Evolutionary conservation across 2,888 invertebrate genomes (phyloP).

Genomic region (Halictus ligatus): DNA sequence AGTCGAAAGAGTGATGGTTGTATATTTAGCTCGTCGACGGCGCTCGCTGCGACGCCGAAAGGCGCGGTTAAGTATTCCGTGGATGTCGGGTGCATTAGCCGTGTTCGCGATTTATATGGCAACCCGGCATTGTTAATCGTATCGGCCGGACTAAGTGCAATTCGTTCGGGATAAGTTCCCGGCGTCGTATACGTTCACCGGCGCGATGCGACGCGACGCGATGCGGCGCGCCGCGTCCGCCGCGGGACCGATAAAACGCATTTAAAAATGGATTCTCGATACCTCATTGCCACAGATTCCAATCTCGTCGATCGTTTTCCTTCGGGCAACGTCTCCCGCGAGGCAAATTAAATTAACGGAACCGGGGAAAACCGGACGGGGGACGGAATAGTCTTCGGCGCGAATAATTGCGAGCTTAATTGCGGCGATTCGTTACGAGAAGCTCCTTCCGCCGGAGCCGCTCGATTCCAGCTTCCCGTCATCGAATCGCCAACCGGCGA

Average conservation of each 20-base stretch:
- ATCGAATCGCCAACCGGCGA: constrained; percentile 52
- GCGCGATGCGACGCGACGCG: neutral
- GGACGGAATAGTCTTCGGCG: constrained; percentile 57
- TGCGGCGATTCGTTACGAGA: constrained; percentile 68
- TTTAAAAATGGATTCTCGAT: constrained; percentile 61
- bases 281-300: constrained; percentile 56
- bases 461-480: constrained; percentile 57
- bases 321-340: constrained; percentile 63
- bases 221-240: neutral
- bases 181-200: constrained; percentile 15
- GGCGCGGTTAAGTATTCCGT: constrained; percentile 29
- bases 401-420: constrained; percentile 72
- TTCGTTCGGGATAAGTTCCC: constrained; percentile 36
- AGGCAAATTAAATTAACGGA: constrained; percentile 71
- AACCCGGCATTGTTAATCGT: constrained; percentile 28
- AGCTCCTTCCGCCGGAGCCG: constrained; percentile 20
- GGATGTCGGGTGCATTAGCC: constrained; percentile 32
- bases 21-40: constrained; percentile 20
- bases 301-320: constrained; percentile 66
- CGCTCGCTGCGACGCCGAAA: neutral
- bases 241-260: constrained; percentile 53
- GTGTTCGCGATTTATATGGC: constrained; percentile 23
- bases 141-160: constrained; percentile 26
- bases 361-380: constrained; percentile 11
- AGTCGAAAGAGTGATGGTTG: neutral